Evolutionary conservation across 1,140 invertebrate genomes (phyloP).

Genomic region (Scylla paramamosain): DNA sequence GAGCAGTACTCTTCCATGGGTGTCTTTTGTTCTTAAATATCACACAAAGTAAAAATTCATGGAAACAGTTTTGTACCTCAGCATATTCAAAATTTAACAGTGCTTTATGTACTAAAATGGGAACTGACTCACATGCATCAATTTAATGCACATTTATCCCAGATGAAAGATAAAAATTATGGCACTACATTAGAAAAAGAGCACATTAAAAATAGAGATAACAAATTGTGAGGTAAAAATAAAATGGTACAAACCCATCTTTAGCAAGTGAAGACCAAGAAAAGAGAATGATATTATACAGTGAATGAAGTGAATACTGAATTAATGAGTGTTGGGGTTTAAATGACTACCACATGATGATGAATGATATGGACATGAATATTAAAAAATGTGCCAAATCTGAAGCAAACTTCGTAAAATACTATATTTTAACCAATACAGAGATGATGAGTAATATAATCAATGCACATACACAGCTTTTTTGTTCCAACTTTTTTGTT

Average conservation of each 20-base stretch:
- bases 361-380: neutral
- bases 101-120: neutral
- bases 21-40: neutral
- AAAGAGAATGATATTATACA: neutral
- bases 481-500: neutral
- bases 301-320: neutral
- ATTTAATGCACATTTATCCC: neutral
- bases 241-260: neutral
- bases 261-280: neutral
- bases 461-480: neutral
- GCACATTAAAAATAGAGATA: too few species aligned
- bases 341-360: neutral
- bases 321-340: neutral
- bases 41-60: neutral
- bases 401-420: neutral
- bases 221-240: neutral
- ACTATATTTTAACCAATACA: neutral
- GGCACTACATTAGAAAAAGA: too few species aligned
- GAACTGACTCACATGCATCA: neutral
- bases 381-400: neutral
- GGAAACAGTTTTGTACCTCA: neutral
- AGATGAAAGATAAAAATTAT: too few species aligned
- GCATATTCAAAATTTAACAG: neutral
- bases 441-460: neutral
- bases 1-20: neutral